Conservation (phyloP, 1,140 invertebrate genomes). For the Condylostylus longicornis region DNA sequence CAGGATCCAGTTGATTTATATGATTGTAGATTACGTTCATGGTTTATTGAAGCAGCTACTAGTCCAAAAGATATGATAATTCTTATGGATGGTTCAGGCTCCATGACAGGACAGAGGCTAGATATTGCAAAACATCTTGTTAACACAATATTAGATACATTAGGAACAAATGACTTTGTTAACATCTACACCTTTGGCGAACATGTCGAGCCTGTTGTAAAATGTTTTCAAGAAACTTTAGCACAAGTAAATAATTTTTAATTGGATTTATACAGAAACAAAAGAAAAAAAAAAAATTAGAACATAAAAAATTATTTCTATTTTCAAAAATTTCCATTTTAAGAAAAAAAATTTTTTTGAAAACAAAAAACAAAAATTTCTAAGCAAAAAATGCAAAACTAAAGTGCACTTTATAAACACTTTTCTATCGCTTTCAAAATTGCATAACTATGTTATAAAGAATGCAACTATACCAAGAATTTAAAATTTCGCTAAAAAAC, state of each 20-base stretch:
- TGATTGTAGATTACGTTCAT: conserved; percentile 73
- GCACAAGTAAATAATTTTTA: conserved; percentile 48
- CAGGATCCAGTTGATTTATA: conserved; percentile 64
- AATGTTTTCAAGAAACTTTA: conserved; percentile 74
- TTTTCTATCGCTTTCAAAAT: no score
- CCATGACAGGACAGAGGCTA: conserved; percentile 86
- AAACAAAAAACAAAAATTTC: no score
- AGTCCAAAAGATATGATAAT: conserved; percentile 95
- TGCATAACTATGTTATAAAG: no score
- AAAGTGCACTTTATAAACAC: no score
- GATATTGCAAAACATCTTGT: conserved; percentile 91
- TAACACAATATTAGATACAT: conserved; percentile 87
- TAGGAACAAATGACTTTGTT: conserved; percentile 97
- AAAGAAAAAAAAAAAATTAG: conserved; percentile 2
- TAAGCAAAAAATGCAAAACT: no score
- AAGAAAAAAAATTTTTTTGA: no score
- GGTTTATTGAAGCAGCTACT: conserved; percentile 94
- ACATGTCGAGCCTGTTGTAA: conserved; percentile 57
- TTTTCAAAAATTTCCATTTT: not conserved
- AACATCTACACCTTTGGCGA: conserved; percentile 84
- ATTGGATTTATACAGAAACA: not conserved
- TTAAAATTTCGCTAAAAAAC: no score
- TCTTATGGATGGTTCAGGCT: conserved; percentile 86
- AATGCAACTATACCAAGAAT: no score
- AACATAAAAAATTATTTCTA: not conserved